Percentiles rank a stretch among this genome's conserved stretches.
Evolutionary conservation across 2,888 invertebrate species (phyloP).

Genomic region (Nesidiocoris tenuis): DNA sequence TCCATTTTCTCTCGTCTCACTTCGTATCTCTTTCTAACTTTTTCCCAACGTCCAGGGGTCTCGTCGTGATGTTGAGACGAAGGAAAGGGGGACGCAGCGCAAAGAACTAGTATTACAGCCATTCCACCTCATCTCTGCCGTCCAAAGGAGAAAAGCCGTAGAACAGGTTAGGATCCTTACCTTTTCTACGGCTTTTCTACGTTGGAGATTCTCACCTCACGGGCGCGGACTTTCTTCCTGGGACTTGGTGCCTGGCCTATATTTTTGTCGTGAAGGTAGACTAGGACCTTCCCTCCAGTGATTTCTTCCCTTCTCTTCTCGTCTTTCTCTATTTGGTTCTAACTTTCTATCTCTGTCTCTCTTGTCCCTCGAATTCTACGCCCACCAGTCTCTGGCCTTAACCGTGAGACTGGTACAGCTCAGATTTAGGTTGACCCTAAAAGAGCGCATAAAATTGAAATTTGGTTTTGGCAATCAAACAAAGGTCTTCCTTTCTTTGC

Average conservation of each 20-base stretch:
- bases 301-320: background rate
- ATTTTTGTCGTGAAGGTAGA: background rate
- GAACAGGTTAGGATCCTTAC: too few relatives aligned
- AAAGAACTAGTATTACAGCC: slow-evolving; percentile 32
- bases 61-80: background rate
- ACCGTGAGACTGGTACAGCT: slow-evolving; percentile 1
- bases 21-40: background rate
- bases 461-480: too few relatives aligned
- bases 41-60: background rate
- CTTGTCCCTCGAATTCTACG: background rate
- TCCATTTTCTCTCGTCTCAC: background rate
- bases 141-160: too few relatives aligned
- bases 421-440: too few relatives aligned
- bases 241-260: slow-evolving; percentile 14
- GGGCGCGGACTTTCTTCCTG: background rate
- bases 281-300: too few relatives aligned
- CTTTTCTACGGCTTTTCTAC: too few relatives aligned
- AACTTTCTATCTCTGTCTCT: background rate
- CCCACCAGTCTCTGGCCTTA: slow-evolving; percentile 30
- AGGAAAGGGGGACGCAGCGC: slow-evolving; percentile 9
- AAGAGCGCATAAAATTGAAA: too few relatives aligned
- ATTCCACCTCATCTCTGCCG: background rate
- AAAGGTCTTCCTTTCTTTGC: too few relatives aligned
- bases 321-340: background rate
- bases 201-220: too few relatives aligned